Percentiles rank a stretch among this genome's conserved stretches.
Evolutionary conservation across 2,888 invertebrate genomes (phyloP).

Genomic region (Xanthorhoe spadicearia): DNA sequence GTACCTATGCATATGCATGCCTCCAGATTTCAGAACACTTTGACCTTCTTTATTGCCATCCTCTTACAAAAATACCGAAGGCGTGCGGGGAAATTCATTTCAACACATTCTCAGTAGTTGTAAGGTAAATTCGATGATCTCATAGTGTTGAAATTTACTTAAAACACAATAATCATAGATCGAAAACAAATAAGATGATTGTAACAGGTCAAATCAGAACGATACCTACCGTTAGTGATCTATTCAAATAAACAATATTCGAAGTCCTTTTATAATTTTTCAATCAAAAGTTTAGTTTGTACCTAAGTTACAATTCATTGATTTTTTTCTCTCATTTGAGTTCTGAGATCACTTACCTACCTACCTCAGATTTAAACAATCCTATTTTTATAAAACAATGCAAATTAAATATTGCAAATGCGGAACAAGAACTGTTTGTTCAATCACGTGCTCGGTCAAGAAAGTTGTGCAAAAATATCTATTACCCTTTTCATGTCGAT

Average conservation of each 20-base stretch:
- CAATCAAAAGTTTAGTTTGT: no score
- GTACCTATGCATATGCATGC: background rate
- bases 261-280: background rate
- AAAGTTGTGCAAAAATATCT: slow-evolving; percentile 6
- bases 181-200: no score
- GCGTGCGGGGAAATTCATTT: slow-evolving; percentile 9
- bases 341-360: no score
- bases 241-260: background rate
- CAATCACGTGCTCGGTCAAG: background rate
- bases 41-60: background rate
- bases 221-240: background rate
- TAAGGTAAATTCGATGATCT: background rate
- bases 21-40: background rate
- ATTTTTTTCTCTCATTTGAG: no score
- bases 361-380: no score
- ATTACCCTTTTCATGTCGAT: slow-evolving; percentile 10
- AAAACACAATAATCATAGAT: no score
- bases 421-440: background rate
- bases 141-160: background rate
- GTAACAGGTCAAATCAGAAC: background rate
- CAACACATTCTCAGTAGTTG: slow-evolving; percentile 1
- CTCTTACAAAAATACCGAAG: background rate
- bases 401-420: no score
- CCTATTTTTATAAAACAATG: no score
- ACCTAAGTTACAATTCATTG: no score